Base-by-base conservation (phyloP, 2,888 invertebrate genomes). In the Drosophila monieri region DNA sequence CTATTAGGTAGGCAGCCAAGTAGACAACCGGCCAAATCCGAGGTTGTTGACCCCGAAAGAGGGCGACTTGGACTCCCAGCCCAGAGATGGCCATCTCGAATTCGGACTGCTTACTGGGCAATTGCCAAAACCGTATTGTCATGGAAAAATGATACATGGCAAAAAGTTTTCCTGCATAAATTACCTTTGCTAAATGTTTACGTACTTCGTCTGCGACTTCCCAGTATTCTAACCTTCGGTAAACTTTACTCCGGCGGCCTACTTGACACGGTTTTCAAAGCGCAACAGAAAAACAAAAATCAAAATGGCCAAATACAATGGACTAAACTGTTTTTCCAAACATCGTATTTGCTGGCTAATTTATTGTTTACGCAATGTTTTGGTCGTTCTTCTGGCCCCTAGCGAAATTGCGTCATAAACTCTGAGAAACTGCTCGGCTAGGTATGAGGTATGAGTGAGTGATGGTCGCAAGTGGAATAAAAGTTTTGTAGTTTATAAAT, bases 301-400 rank as follows among this genome's bases (percentile, higher is more conserved):
- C 67, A 60, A 60, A 53, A 61, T 71, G 67, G 14, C 35, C 35
- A 67, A 56, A 32, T 30, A 64, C 60, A 52, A 62, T 56, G 62
- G 46, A 37, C 49, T 43, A 66, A 73, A 73, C 60, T 49, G 70
- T 81, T 79, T 80, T 80, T 76, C 81, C 76, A 53, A 62, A 25
- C 84, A 56, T 75, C 51, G 62, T 73, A 71, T 87, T 87, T 81
- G 70, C 78, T 77, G 70, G 54, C 61, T 73, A 71, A 78, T 78
- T 78, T 85, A 76, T 80, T 78, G 75, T 78, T 87, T 86, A 73
- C 84, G 74, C 78, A 76, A 76, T 66, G 67, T 56, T 72, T 72
- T 66, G 54, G 60, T 52, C 61, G 54, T 52, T 58, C 52, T 71
- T 27, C 27, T 57, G 48, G 56, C 32, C 15, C 27, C 32, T 30